Conservation (phyloP, 1,140 invertebrate species). For the Drosophila arawakana region DNA sequence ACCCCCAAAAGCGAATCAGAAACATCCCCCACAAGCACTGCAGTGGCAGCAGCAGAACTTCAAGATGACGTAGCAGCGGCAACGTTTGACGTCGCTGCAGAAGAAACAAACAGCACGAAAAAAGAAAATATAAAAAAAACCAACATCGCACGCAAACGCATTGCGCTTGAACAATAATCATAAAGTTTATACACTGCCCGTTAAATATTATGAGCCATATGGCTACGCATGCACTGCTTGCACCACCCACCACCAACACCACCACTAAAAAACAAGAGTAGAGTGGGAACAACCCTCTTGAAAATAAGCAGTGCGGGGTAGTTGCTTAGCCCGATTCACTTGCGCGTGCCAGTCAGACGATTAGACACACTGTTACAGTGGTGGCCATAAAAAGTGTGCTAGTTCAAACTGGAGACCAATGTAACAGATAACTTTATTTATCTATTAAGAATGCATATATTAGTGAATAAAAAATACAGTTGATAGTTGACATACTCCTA, state of each 20-base stretch:
- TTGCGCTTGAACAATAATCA: constrained; percentile 34
- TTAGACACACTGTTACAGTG: constrained; percentile 38
- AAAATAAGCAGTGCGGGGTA: not conserved
- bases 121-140: not conserved
- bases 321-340: constrained; percentile 51
- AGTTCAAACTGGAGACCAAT: not conserved
- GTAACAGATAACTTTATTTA: too few relatives aligned
- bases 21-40: constrained; percentile 48
- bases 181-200: constrained; percentile 12
- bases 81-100: constrained; percentile 3
- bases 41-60: constrained; percentile 1
- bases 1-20: constrained; percentile 46
- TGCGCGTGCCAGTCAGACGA: constrained; percentile 56
- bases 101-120: not conserved
- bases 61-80: not conserved
- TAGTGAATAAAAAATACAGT: too few relatives aligned
- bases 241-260: constrained; percentile 50
- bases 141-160: constrained; percentile 60
- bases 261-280: constrained; percentile 9
- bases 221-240: constrained; percentile 74
- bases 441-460: too few relatives aligned
- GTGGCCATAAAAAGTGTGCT: constrained; percentile 18
- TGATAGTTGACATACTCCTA: too few relatives aligned
- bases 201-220: constrained; percentile 37
- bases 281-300: constrained; percentile 15